Conservation (phyloP, 1,140 invertebrate genomes). For the Bombyx mandarina region DNA sequence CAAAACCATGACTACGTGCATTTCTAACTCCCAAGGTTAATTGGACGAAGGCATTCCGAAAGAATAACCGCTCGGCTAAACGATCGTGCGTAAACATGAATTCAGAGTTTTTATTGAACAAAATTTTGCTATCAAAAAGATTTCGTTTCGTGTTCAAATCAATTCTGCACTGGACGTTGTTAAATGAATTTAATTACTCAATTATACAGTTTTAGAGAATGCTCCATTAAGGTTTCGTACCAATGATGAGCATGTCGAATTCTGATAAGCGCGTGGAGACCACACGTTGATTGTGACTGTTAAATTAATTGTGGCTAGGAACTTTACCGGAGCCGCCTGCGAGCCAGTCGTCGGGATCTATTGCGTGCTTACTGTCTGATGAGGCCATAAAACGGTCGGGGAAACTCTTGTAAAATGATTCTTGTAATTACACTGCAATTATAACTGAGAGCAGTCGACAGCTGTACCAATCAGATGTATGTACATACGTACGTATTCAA, state of each 20-base stretch:
- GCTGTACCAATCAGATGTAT: no score
- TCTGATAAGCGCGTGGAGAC: not conserved
- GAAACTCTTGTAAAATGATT: no score
- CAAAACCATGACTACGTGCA: slow-evolving; percentile 51
- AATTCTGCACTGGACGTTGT: slow-evolving; percentile 6
- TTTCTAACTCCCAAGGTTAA: slow-evolving; percentile 60
- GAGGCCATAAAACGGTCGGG: no score
- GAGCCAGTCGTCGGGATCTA: no score
- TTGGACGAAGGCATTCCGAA: slow-evolving; percentile 58
- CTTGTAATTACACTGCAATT: no score
- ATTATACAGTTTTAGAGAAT: slow-evolving; percentile 8
- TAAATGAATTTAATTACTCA: slow-evolving; percentile 11
- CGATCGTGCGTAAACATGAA: not conserved
- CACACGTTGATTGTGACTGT: slow-evolving; percentile 2
- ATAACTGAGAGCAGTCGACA: no score
- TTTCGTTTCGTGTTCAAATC: slow-evolving; percentile 12
- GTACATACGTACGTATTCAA: no score
- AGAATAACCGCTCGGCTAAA: slow-evolving; percentile 26
- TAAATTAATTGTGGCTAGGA: not conserved
- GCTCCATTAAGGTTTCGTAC: slow-evolving; percentile 2
- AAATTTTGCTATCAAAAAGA: not conserved
- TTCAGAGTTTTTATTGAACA: no score
- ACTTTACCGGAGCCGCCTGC: no score
- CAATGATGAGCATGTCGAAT: slow-evolving; percentile 4
- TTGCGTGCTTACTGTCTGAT: no score